Evolutionary conservation across 2,888 invertebrate genomes (phyloP).

Genomic region (Lasius platythorax): DNA sequence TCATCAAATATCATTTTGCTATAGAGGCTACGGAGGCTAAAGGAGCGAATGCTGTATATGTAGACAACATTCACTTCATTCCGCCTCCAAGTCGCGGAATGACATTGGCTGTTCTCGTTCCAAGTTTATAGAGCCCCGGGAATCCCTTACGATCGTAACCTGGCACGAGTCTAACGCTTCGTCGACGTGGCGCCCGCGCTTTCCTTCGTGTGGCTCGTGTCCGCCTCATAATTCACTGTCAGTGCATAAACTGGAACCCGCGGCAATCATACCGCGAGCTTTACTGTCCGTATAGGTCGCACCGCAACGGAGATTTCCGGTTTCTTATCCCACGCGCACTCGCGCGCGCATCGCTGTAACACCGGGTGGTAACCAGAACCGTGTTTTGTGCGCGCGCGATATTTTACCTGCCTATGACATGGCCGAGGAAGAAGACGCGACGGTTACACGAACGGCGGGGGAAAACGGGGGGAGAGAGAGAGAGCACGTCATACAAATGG

Average conservation of each 20-base stretch:
- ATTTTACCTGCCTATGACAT: constrained; percentile 77
- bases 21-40: background rate
- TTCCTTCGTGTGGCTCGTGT: constrained; percentile 40
- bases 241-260: constrained; percentile 59
- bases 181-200: constrained; percentile 51
- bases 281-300: constrained; percentile 62
- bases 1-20: constrained; percentile 1
- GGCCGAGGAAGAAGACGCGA: constrained; percentile 53
- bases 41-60: background rate
- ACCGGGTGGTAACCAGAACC: constrained; percentile 67
- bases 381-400: constrained; percentile 74
- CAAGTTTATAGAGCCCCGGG: constrained; percentile 43
- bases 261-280: constrained; percentile 61
- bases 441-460: constrained; percentile 38
- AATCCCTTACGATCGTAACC: constrained; percentile 49
- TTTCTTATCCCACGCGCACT: constrained; percentile 78
- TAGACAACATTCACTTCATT: constrained; percentile 31
- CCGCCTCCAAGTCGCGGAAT: constrained; percentile 21
- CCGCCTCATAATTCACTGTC: constrained; percentile 47
- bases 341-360: constrained; percentile 70
- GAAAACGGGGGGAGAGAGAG: constrained; percentile 38
- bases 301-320: constrained; percentile 74
- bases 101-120: constrained; percentile 44
- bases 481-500: constrained; percentile 80
- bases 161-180: constrained; percentile 53